Base-by-base conservation (phyloP, 2,797 vertebrate genomes). In the Rhincodon typus region DNA sequence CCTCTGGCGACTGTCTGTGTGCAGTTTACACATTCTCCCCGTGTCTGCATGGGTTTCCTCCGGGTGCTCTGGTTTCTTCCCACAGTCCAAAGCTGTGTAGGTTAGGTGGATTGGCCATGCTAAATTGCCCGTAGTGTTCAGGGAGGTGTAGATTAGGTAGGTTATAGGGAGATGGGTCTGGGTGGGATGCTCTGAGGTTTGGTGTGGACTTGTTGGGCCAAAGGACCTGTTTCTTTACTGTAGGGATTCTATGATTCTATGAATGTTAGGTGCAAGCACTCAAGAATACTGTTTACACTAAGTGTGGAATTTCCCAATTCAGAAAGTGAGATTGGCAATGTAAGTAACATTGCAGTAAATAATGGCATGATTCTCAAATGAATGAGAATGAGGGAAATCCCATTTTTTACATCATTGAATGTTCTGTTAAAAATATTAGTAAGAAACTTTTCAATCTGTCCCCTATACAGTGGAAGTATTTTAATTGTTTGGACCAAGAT, bases 241-340 rank as follows among this genome's bases (percentile, higher is more conserved):
- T 62, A 62, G 8, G 8, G 57, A 62, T 10, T 62, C 57, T 62
- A 62, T 62, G 57, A 62, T 10, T 3, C 30, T 34, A 77, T 30
- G 72, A 3, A 30, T 74, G 72, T 74, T 10, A 74, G 72, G 27
- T 74, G 30, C 30, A 77, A 0, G 0, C 34, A n/a, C 72, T 77
- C 7, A 77, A 77, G 57, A 77, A 34, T 34, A 38, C 5, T 91
- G 30, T 91, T 90, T 93, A 69, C 19, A 25, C n/a, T 93, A 17
- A 42, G 12, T 42, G 42, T 67, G 90, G 90, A 69, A 69, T 69
- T 93, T 93, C 90, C 90, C 62, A 93, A 42, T 69, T 69, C 62
- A 93, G n/a, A 66, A 93, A 38, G n/a, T 93, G 90, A 93, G 66
- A 69, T 69, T 93, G n/a, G 19, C 62, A 93, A 93, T 25, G 90